Conservation (phyloP, 2,113 vertebrate genomes). For the Numenius arquata region DNA sequence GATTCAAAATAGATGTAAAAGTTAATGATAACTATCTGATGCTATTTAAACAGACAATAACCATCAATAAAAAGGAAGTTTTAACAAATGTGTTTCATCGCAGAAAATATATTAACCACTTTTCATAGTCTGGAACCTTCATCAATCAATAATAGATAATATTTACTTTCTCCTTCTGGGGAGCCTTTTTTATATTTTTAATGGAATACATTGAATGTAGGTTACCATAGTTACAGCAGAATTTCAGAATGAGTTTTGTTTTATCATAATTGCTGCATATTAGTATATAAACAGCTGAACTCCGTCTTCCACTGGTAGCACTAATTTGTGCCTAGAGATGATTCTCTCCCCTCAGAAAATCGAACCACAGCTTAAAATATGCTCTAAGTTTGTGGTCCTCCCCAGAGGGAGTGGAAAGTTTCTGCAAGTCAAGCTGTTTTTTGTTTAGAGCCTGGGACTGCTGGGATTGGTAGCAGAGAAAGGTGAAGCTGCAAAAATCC, state of each 20-base stretch:
- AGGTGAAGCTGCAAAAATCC: slow-evolving; percentile 57
- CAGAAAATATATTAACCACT: slow-evolving; percentile 72
- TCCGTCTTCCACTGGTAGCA: slow-evolving; percentile 61
- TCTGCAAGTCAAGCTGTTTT: slow-evolving; percentile 63
- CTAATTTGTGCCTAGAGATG: slow-evolving; percentile 74
- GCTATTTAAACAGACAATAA: slow-evolving; percentile 63
- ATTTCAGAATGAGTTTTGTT: slow-evolving; percentile 75
- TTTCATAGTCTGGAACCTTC: slow-evolving; percentile 70
- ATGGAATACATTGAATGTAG: slow-evolving; percentile 70
- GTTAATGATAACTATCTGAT: slow-evolving; percentile 52
- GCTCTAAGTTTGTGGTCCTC: slow-evolving; percentile 34
- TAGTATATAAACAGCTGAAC: slow-evolving; percentile 77
- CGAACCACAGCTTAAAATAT: slow-evolving; percentile 65
- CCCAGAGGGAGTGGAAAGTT: slow-evolving; percentile 62
- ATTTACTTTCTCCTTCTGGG: slow-evolving; percentile 70
- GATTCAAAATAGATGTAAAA: slow-evolving; percentile 52
- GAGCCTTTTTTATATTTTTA: slow-evolving; percentile 70
- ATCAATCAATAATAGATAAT: slow-evolving; percentile 80
- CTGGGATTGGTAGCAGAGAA: slow-evolving; percentile 14
- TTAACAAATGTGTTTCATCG: slow-evolving; percentile 64
- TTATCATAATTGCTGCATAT: slow-evolving; percentile 78
- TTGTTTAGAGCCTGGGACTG: slow-evolving; percentile 27
- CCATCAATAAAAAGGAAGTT: slow-evolving; percentile 59
- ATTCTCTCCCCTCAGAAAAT: slow-evolving; percentile 65
- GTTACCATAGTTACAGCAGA: slow-evolving; percentile 77